Percentiles rank a stretch among this genome's conserved stretches.
These are phyloP conservation scores for Bradypus variegatus DNA, from an alignment of 2,797 vertebrate genomes.

Conservation along the genomic window DNA sequence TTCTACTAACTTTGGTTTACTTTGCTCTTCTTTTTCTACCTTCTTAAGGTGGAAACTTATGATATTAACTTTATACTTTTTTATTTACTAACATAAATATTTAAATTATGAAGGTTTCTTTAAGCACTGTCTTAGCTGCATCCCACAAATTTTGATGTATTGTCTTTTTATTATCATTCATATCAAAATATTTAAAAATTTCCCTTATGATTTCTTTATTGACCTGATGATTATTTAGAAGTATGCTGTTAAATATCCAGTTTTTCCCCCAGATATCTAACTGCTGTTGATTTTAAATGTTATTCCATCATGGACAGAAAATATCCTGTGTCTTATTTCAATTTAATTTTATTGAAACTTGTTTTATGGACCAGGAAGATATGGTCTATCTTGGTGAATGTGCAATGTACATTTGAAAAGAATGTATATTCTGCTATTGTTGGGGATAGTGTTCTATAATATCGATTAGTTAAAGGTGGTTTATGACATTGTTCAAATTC, in stretches of 20 bases:
- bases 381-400: not conserved
- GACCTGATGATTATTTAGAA: not conserved
- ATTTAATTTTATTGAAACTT: not conserved
- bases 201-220: not conserved
- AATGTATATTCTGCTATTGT: too few relatives aligned
- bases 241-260: not conserved
- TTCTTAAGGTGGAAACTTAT: not conserved
- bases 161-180: not conserved
- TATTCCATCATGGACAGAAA: not conserved
- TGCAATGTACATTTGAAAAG: too few relatives aligned
- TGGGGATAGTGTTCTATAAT: too few relatives aligned
- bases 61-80: not conserved
- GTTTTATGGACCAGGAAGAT: not conserved
- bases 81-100: constrained; percentile 26
- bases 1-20: too few relatives aligned
- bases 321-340: too few relatives aligned
- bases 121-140: not conserved
- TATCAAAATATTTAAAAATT: not conserved
- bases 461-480: not conserved
- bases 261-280: not conserved
- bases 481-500: constrained; percentile 36
- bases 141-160: not conserved
- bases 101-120: not conserved
- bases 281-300: constrained; percentile 3
- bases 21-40: too few relatives aligned